phyloP scores from a whole-genome alignment of 2,797 vertebrate genomes.

The Neoniphon sammara region DNA sequence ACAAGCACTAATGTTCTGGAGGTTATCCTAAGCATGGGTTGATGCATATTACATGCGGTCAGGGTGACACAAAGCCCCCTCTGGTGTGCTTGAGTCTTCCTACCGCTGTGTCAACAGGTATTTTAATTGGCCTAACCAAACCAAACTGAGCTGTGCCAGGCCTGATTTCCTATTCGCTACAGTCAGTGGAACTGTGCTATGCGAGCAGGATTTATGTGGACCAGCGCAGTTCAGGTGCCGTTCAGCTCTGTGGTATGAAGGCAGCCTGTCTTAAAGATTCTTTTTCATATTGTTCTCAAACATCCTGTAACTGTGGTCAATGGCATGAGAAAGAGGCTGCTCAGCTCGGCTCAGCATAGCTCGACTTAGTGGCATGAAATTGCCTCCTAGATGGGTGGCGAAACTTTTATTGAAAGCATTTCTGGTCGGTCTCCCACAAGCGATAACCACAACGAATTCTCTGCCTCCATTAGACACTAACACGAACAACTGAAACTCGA shows the following conservation, averaged over 20 bases:
- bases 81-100: background rate
- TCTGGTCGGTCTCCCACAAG: conserved; percentile 19
- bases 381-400: conserved; percentile 25
- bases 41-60: background rate
- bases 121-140: background rate
- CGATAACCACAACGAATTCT: conserved; percentile 31
- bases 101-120: background rate
- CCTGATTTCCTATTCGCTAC: background rate
- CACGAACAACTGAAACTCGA: conserved; percentile 33
- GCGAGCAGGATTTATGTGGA: background rate
- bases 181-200: background rate
- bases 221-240: background rate
- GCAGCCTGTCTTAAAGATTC: conserved; percentile 2
- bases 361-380: conserved; percentile 15
- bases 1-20: background rate
- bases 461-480: conserved; percentile 18
- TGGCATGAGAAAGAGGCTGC: conserved; percentile 16
- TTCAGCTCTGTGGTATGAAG: conserved; percentile 6
- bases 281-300: background rate
- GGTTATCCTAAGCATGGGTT: background rate
- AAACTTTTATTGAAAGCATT: conserved; percentile 38
- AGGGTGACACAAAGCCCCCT: background rate
- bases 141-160: background rate
- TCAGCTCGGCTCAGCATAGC: conserved; percentile 1
- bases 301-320: background rate